Base-by-base conservation (phyloP, 2,113 vertebrate genomes). In the Coregonus clupeaformis region DNA sequence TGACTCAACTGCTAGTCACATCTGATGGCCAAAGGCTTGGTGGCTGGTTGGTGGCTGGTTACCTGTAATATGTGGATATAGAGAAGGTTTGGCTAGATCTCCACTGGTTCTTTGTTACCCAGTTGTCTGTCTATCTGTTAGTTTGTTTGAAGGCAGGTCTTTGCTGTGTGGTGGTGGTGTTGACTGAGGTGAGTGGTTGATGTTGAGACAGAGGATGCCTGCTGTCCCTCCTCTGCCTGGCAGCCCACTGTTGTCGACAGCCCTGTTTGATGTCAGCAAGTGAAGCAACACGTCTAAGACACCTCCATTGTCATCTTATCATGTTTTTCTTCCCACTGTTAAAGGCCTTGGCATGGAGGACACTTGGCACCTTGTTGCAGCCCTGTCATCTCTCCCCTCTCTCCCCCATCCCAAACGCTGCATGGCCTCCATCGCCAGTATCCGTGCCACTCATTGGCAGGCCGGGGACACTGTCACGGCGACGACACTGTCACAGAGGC, bases 391-490 rank as follows among this genome's bases (percentile, higher is more conserved):
- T 65, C 36, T 59, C 32, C 13, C 45, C 18, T 24, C 13, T 20
- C 24, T 13, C 36, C 4, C 52, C 57, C 25, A 16, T 29, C 12
- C 63, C 6, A 76, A 18, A 52, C 16, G 16, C 12, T 52, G 14
- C 16, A 18, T 52, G 49, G 16, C 6, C 49, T 52, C 49, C 16
- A 5, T 52, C 5, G 4, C 1, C 3, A 52, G 47, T 49, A 3
- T 49, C 13, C 11, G 13, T 49, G 13, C 47, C 13, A 72, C n/a
- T 75, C 72, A 77, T 47, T 72, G 76, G 74, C 68, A 75, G 63
- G 57, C 30, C 25, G 62, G 72, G 74, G 72, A 75, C 72, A 69
- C 22, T 68, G 72, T 27, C 77, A 76, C 13, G 27, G n/a, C 27
- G 4, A 47, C 25, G 24, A 52, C 16, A 14, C 45, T 16, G 66